These are phyloP conservation scores for Aphyosemion australe DNA, from an alignment of 2,113 vertebrate genomes.

Conservation along the genomic window DNA sequence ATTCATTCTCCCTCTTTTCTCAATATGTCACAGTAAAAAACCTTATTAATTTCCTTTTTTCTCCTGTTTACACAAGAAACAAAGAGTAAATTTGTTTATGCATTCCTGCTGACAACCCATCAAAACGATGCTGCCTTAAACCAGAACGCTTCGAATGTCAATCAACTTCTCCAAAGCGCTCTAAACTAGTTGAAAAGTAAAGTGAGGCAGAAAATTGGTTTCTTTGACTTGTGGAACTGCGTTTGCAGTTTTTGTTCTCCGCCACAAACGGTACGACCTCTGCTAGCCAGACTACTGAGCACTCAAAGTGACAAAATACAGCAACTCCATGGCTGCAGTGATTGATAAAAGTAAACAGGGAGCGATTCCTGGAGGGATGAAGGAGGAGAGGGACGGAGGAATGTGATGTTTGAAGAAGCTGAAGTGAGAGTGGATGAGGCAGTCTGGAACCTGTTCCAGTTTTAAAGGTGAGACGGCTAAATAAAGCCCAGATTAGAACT, in stretches of 20 bases:
- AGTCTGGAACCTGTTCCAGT: constrained; percentile 64
- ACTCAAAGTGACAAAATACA: constrained; percentile 11
- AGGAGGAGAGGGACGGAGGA: constrained; percentile 16
- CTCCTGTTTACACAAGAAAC: constrained; percentile 41
- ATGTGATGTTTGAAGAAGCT: constrained; percentile 30
- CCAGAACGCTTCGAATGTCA: constrained; percentile 33
- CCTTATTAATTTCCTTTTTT: constrained; percentile 21
- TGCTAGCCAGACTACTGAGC: background rate
- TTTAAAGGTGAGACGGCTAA: constrained; percentile 73
- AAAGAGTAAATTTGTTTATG: constrained; percentile 26
- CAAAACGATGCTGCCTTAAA: constrained; percentile 38
- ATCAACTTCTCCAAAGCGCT: constrained; percentile 37
- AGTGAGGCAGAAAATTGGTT: background rate
- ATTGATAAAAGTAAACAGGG: constrained; percentile 14
- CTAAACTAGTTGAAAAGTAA: constrained; percentile 27
- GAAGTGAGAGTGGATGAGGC: constrained; percentile 27
- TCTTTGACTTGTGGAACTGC: constrained; percentile 15
- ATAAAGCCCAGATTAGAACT: constrained; percentile 66
- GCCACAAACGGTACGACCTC: background rate
- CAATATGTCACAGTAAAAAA: constrained; percentile 21
- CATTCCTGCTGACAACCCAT: constrained; percentile 29
- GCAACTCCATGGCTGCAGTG: constrained; percentile 10
- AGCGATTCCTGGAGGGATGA: constrained; percentile 18
- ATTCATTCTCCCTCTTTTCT: constrained; percentile 12
- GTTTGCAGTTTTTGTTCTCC: constrained; percentile 10